A percentile compares a stretch with the other conserved stretches of the same genome.
These are phyloP conservation scores for Heliconius cydno DNA, from an alignment of 2,888 invertebrate species.

Conservation along the genomic window DNA sequence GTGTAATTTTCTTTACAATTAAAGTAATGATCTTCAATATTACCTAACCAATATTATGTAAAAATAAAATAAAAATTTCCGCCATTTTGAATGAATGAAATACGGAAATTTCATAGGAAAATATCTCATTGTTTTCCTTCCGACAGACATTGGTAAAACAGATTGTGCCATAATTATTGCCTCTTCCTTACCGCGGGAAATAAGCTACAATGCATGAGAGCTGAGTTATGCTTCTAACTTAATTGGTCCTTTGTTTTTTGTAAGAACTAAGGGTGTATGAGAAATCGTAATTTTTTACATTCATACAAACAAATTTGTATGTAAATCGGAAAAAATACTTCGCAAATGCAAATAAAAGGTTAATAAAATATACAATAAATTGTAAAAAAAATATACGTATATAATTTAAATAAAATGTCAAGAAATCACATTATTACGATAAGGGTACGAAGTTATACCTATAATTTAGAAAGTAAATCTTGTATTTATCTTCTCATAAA, in stretches of 20 bases:
- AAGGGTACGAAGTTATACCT: no score
- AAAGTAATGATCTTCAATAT: constrained; percentile 31
- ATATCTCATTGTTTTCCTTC: constrained; percentile 56
- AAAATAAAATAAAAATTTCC: constrained; percentile 39
- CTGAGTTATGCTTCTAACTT: constrained; percentile 12
- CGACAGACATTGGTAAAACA: constrained; percentile 48
- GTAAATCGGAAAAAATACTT: not conserved
- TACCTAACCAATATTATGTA: constrained; percentile 44
- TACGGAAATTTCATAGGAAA: constrained; percentile 44
- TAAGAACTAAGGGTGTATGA: not conserved
- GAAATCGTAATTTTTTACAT: not conserved
- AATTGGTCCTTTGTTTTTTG: constrained; percentile 24
- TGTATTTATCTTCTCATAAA: not conserved
- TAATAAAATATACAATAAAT: not conserved
- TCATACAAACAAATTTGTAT: not conserved
- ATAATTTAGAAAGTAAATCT: not conserved
- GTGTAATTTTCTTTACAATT: constrained; percentile 25
- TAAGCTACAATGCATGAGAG: constrained; percentile 25
- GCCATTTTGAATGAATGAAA: constrained; percentile 38
- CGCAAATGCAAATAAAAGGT: not conserved
- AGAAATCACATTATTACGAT: no score
- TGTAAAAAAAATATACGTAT: not conserved
- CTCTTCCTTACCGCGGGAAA: constrained; percentile 41
- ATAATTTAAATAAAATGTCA: not conserved
- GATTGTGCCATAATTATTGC: constrained; percentile 34